Evolutionary conservation across 2,797 vertebrate species (phyloP).

Genomic region (Hydrocynus forskahlii): DNA sequence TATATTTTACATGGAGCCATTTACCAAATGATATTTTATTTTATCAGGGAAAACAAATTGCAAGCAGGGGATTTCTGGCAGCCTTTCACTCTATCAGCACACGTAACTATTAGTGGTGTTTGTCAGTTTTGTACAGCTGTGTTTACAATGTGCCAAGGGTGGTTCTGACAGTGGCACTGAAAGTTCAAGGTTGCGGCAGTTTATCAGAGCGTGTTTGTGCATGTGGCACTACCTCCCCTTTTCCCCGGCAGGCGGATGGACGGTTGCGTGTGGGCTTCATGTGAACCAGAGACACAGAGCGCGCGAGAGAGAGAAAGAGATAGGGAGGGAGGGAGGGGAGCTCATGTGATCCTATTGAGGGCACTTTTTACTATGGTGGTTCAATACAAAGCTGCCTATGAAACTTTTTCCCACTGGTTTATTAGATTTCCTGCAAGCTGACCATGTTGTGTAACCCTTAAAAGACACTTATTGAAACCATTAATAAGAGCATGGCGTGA

Average conservation of each 20-base stretch:
- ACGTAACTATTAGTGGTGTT: slow-evolving; percentile 32
- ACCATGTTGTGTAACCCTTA: background rate
- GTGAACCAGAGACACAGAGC: slow-evolving; percentile 51
- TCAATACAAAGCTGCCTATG: slow-evolving; percentile 39
- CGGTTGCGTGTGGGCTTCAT: slow-evolving; percentile 61
- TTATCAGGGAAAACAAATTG: background rate
- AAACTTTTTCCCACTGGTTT: slow-evolving; percentile 5
- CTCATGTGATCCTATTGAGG: slow-evolving; percentile 67
- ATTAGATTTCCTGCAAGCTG: slow-evolving; percentile 1
- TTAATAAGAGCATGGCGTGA: background rate
- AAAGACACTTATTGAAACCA: background rate
- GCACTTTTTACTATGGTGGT: slow-evolving; percentile 67
- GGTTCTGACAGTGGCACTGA: slow-evolving; percentile 58
- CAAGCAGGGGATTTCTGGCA: background rate
- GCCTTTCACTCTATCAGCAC: slow-evolving; percentile 2
- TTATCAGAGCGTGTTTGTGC: slow-evolving; percentile 70
- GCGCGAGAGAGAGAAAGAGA: slow-evolving; percentile 53
- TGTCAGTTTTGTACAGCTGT: slow-evolving; percentile 49
- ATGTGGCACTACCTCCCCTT: slow-evolving; percentile 56
- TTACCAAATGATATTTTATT: background rate
- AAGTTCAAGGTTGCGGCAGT: slow-evolving; percentile 72
- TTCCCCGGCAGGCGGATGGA: slow-evolving; percentile 48
- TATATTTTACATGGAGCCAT: background rate
- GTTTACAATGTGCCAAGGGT: slow-evolving; percentile 44
- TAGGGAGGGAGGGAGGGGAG: slow-evolving; percentile 47